phyloP scores from a whole-genome alignment of 2,113 vertebrate genomes.

The Oreotrochilus melanogaster region DNA sequence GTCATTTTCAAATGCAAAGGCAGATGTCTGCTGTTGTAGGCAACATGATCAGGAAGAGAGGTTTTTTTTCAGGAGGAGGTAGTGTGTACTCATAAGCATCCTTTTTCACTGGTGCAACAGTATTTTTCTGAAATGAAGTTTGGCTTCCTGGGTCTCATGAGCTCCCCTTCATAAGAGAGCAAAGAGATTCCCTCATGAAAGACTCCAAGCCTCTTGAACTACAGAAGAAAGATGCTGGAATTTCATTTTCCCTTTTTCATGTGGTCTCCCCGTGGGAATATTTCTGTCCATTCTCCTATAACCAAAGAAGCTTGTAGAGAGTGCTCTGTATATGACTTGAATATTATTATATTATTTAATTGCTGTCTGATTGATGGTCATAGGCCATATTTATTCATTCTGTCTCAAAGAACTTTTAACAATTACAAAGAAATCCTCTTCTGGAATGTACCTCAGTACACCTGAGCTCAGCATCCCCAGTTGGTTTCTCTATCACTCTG shows the following conservation, averaged over 20 bases:
- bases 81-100: neutral
- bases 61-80: neutral
- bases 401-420: neutral
- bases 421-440: neutral
- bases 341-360: neutral
- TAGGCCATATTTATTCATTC: neutral
- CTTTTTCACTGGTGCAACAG: neutral
- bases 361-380: neutral
- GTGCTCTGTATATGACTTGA: neutral
- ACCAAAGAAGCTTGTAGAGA: neutral
- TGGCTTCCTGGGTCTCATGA: neutral
- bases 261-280: neutral
- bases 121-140: neutral
- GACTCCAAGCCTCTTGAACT: neutral
- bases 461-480: neutral
- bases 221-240: neutral
- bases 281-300: neutral
- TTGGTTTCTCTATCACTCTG: accelerated
- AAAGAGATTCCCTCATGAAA: neutral
- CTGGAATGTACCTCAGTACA: neutral
- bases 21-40: slow-evolving; percentile 42
- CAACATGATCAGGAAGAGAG: neutral
- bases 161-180: neutral
- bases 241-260: neutral
- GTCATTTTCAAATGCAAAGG: neutral